These are phyloP conservation scores for Amphiduros pacificus DNA, from an alignment of 2,888 invertebrate genomes.

Conservation along the genomic window DNA sequence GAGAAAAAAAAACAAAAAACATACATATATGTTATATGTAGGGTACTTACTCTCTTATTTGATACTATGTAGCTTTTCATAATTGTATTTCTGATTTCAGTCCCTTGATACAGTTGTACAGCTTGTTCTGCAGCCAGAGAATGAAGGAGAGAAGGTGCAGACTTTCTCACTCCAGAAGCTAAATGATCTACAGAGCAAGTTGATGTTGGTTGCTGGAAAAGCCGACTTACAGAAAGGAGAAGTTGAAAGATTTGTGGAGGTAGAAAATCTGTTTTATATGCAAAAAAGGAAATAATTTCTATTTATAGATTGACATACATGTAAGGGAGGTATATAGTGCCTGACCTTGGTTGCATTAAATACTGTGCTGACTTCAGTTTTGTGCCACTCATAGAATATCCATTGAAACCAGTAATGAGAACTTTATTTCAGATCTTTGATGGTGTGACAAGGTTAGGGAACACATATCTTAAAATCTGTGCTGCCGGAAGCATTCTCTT, in stretches of 20 bases:
- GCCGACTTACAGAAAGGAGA: conserved; percentile 42
- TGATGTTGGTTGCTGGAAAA: conserved; percentile 54
- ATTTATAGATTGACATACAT: too few relatives aligned
- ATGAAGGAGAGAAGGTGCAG: conserved; percentile 15
- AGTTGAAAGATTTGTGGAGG: conserved; percentile 42
- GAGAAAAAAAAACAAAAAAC: too few relatives aligned
- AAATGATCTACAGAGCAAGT: conserved; percentile 48
- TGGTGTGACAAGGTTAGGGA: conserved; percentile 39
- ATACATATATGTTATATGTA: too few relatives aligned
- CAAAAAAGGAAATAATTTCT: too few relatives aligned
- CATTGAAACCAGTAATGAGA: too few relatives aligned
- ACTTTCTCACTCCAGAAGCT: conserved; percentile 37
- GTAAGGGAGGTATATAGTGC: too few relatives aligned
- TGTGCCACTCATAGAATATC: too few relatives aligned
- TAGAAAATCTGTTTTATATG: too few relatives aligned
- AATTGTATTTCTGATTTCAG: background rate
- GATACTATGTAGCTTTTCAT: background rate
- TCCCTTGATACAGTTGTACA: conserved; percentile 31
- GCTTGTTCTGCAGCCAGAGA: conserved; percentile 30
- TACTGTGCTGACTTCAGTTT: too few relatives aligned
- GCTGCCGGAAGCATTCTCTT: conserved; percentile 46
- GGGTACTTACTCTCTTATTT: background rate
- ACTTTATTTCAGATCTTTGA: conserved; percentile 40
- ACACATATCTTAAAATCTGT: conserved; percentile 39
- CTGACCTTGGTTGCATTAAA: too few relatives aligned